Conservation (phyloP, 2,113 vertebrate genomes). For the Ciconia maguari region DNA sequence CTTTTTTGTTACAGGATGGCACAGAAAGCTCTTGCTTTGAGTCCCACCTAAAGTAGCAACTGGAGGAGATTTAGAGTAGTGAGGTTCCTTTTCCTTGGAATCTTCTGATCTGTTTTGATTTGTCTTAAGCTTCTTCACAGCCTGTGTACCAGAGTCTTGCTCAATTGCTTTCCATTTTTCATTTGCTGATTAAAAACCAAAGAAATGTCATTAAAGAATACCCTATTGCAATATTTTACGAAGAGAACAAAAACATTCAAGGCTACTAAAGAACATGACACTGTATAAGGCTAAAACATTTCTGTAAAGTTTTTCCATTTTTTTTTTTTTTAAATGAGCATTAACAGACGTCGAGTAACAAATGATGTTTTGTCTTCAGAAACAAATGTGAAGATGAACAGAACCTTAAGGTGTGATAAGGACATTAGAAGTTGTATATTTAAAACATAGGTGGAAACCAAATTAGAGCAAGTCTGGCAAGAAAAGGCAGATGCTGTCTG, state of each 20-base stretch:
- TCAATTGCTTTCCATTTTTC: slow-evolving; percentile 30
- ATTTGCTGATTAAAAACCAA: slow-evolving; percentile 61
- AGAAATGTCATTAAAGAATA: not conserved
- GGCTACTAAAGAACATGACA: not conserved
- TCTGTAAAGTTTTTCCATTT: not conserved
- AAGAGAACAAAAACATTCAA: not conserved
- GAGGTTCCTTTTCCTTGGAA: slow-evolving; percentile 17
- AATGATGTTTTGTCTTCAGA: not conserved
- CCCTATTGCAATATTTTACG: not conserved
- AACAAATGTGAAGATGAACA: not conserved
- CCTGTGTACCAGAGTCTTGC: not conserved
- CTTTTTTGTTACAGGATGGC: slow-evolving; percentile 13
- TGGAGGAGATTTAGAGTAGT: slow-evolving; percentile 2
- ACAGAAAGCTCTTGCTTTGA: slow-evolving; percentile 11
- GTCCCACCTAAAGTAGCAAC: slow-evolving; percentile 22
- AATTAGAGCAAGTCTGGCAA: not conserved
- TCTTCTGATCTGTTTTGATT: not conserved
- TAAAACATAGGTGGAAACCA: not conserved
- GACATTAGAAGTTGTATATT: not conserved
- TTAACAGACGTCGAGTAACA: not conserved
- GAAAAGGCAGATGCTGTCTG: not conserved
- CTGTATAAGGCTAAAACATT: not conserved
- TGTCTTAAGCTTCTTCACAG: slow-evolving; percentile 41
- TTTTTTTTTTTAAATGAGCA: not conserved
- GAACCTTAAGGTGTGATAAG: not conserved